Base-by-base conservation (phyloP, 2,113 vertebrate genomes). In the Mustelus asterias region DNA sequence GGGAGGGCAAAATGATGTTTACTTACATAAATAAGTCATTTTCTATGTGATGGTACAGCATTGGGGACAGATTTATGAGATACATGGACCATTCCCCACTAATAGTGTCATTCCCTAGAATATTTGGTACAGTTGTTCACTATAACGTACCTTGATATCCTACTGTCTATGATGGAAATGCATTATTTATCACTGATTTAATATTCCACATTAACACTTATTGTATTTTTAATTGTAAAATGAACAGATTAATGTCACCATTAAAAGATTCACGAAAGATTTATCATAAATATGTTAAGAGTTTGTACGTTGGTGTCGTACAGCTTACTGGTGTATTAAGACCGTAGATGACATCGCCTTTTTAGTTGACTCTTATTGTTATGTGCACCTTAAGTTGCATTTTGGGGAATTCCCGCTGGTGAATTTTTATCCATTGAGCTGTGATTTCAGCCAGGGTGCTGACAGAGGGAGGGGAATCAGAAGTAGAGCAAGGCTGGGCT, bases 1-100 rank as follows among this genome's bases (percentile, higher is more conserved):
- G 94, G 48, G 29, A 95, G 94, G 94, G 94, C 94, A 95, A 95
- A 95, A 54, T 95, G 67, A 95, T 95, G 41, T 95, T 95, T 95
- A 76, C 94, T 95, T 95, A 72, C 41, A 95, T 48, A 95, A 95
- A 95, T 95, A 95, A 95, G 69, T 76, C 41, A 95, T 76, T 76
- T 72, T 95, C 94, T 44, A 76, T 95, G 72, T 76, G 67, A 72
- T 48, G 48, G 26, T 48, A 54, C 29, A 76, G 94, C 41, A 33
- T 70, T 95, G 67, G 69, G 6, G 54, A 72, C 69, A 33, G 24
- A 95, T 95, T 95, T 95, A 72, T 72, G 67, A 41, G 69, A 72
- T 95, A 54, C 26, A 76, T 95, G 41, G 67, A 95, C 63, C 67
- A 95, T 72, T 95, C 24, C 6, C 92, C 41, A 76, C 65, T 48